These are phyloP conservation scores for Scomber colias DNA, from an alignment of 2,113 vertebrate genomes.

Conservation along the genomic window DNA sequence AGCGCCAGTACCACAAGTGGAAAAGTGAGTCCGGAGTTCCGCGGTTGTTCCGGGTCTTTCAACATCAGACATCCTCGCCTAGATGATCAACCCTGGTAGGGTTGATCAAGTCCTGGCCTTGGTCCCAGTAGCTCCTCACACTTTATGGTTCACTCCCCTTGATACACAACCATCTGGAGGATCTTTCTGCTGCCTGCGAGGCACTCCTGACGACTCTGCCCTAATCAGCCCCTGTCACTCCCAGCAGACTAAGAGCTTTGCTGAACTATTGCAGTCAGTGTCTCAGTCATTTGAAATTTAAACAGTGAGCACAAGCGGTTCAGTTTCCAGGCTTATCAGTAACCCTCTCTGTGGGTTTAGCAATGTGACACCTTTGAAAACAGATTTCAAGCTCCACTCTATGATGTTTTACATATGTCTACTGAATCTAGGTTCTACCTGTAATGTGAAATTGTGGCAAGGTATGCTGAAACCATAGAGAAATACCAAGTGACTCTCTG, in stretches of 20 bases:
- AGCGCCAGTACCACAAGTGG: too few species aligned
- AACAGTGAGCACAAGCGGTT: slow-evolving; percentile 25
- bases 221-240: slow-evolving; percentile 32
- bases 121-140: slow-evolving; percentile 25
- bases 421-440: not conserved
- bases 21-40: not conserved
- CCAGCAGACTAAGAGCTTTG: slow-evolving; percentile 31
- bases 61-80: slow-evolving; percentile 24
- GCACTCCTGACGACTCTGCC: slow-evolving; percentile 29
- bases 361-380: not conserved
- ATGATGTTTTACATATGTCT: not conserved
- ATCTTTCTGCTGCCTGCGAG: slow-evolving; percentile 33
- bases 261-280: slow-evolving; percentile 19
- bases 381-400: not conserved
- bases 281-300: slow-evolving; percentile 47
- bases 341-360: not conserved
- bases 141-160: slow-evolving; percentile 32
- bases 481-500: not conserved
- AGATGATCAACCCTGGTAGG: slow-evolving; percentile 26
- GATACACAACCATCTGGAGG: slow-evolving; percentile 51
- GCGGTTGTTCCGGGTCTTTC: slow-evolving; percentile 16
- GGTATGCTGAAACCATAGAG: not conserved
- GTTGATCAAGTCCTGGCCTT: slow-evolving; percentile 40
- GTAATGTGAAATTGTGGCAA: not conserved
- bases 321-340: slow-evolving; percentile 10